Base-by-base conservation (phyloP, 2,888 invertebrate genomes). In the Trisateles emortualis region DNA sequence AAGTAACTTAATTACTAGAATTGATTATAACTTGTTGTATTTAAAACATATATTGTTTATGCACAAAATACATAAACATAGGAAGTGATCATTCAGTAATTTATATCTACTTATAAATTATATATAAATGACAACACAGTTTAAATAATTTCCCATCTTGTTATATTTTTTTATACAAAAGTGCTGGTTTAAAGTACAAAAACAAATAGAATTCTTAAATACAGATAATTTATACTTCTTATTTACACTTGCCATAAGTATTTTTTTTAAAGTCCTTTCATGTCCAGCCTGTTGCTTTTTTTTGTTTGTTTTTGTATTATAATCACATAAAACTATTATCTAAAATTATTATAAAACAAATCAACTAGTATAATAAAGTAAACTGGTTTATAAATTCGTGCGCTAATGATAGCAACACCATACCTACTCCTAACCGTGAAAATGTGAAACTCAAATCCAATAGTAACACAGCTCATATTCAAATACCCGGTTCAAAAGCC, bases 1-100 rank as follows among this genome's bases (percentile, higher is more conserved):
- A 44, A 65, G 52, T 67, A 64, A 56, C 59, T 63, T 63, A 70
- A 45, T 24, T 22, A 48, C 54, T 68, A 55, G 30, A 46, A 22
- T 59, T 54, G 49, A 63, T 55, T 67, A 61, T 54, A 58, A 59
- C 52, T n/a, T 32, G 52, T 46, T 35, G 26, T 50, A 58, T 48
- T 50, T 53, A 13, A 38, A 52, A 47, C 51, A 59, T 51, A 52
- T 46, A 57, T 13, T 32, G 44, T 50, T 57, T 52, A 57, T 30
- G 57, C 33, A 54, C 38, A 36, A 60, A 59, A 19, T 47, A 52
- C 35, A 53, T 54, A 58, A 56, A 56, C 39, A 40, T 14, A 49
- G 35, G n/a, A n/a, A 44, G 57, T 52, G 45, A 59, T 42, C 35
- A 52, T 52, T 49, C 35, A 57, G 52, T 56, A 44, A 51, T 51